Evolutionary conservation across 2,888 invertebrate species (phyloP).

Genomic region (Pyrrhosoma nymphula): DNA sequence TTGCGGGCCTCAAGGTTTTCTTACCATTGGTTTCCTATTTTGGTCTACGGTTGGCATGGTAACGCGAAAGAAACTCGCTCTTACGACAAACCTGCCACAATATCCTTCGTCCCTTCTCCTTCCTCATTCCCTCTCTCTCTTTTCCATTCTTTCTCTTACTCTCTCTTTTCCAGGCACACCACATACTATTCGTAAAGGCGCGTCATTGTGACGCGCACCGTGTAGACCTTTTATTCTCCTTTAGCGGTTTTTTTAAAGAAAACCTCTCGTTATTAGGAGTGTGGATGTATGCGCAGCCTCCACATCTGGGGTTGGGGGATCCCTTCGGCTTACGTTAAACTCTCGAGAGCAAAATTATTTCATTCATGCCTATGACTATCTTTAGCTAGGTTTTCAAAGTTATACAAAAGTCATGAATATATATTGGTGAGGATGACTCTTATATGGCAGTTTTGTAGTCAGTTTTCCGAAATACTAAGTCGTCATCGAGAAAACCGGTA

Average conservation of each 20-base stretch:
- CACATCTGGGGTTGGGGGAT: no score
- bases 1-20: background rate
- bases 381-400: no score
- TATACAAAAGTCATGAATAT: no score
- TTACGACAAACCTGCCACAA: constrained; percentile 1
- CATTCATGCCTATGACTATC: no score
- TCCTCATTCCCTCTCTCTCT: background rate
- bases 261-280: background rate
- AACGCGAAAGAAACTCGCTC: background rate
- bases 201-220: background rate
- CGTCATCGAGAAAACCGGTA: no score
- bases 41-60: background rate
- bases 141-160: background rate
- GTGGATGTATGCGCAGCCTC: no score
- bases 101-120: background rate
- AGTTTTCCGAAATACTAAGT: no score
- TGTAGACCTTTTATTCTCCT: background rate
- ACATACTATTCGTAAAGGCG: background rate
- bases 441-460: no score
- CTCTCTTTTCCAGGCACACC: no score
- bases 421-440: no score
- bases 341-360: no score
- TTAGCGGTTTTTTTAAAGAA: background rate
- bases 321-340: no score
- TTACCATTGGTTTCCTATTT: constrained; percentile 28